These are phyloP conservation scores for Periophthalmus magnuspinnatus DNA, from an alignment of 2,797 vertebrate species.

Conservation along the genomic window DNA sequence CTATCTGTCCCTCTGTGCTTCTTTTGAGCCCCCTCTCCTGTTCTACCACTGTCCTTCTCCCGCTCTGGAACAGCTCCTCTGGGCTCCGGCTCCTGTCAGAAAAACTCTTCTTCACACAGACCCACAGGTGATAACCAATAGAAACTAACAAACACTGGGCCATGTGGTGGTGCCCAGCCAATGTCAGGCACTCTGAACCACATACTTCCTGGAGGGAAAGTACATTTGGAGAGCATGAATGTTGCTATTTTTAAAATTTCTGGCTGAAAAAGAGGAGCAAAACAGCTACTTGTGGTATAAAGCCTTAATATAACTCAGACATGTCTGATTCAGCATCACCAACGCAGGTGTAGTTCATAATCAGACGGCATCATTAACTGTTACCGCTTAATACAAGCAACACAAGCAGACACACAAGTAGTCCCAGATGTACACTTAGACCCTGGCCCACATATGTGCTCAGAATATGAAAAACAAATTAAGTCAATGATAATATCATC, in stretches of 20 bases:
- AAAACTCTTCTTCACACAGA: slow-evolving; percentile 76
- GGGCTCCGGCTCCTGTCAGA: slow-evolving; percentile 76
- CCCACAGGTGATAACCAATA: slow-evolving; percentile 78
- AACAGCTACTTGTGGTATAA: slow-evolving; percentile 68
- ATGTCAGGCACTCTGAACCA: slow-evolving; percentile 58
- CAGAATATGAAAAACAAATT: slow-evolving; percentile 15
- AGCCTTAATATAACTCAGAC: slow-evolving; percentile 57
- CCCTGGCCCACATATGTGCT: slow-evolving; percentile 4
- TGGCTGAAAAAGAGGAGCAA: slow-evolving; percentile 70
- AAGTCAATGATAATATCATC: slow-evolving; percentile 35
- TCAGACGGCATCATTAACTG: slow-evolving; percentile 1
- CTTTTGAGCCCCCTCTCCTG: slow-evolving; percentile 35
- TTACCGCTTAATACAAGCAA: slow-evolving; percentile 19
- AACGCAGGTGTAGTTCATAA: slow-evolving; percentile 17
- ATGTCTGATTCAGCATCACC: slow-evolving; percentile 25
- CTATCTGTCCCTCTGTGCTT: slow-evolving; percentile 38
- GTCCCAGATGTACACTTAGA: slow-evolving; percentile 15
- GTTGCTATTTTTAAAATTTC: slow-evolving; percentile 79
- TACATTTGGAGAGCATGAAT: slow-evolving; percentile 74
- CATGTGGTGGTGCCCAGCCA: slow-evolving; percentile 66
- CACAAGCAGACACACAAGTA: slow-evolving; percentile 14
- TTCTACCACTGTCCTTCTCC: slow-evolving; percentile 68
- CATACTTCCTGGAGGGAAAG: slow-evolving; percentile 78
- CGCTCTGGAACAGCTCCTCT: slow-evolving; percentile 72
- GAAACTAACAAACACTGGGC: slow-evolving; percentile 43